Evolutionary conservation across 2,888 invertebrate genomes (phyloP), one percentile per base, ranked within the genome.

Genomic region (Andrena flavipes): DNA sequence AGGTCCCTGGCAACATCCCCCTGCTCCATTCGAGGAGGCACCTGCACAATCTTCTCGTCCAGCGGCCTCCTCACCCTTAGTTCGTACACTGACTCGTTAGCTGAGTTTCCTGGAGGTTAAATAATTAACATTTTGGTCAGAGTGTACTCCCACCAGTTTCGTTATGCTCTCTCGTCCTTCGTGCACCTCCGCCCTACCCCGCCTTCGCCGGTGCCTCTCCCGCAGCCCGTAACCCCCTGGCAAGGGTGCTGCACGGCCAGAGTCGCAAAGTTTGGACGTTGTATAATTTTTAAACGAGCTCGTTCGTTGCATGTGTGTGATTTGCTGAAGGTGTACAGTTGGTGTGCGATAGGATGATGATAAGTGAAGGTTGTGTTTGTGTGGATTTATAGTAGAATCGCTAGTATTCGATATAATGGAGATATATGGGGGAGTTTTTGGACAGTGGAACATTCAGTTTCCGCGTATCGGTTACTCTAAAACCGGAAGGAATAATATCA

Each of bases 61-160:
- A 56, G 23, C 48, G 42, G 68, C 65, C 62, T 35, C 48, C 49
- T 7, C 6, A 49, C 51, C 71, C 77, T 68, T 77, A 60, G 84
- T 83, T 76, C 74, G 83, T 85, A 89, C 86, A 89, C 87, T 76
- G 86, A 88, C 90, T 91, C 91, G 90, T 91, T 92, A 91, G 89
- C 89, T 86, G 84, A 88, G 88, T 89, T 91, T 89, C 89, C 91
- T 84, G 91, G 90, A 91, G 90, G 91, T 92, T 91, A 89, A 92
- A 92, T 92, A 93, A 93, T 92, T 91, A 92, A 92, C 91, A 92
- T 93, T 92, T 92, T 89, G 92, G 92, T 90, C 87, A 89, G 90
- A 91, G 90, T 90, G 87, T 86, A 87, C 88, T 86, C 84, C 79
- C 86, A 76, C 82, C 76, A 80, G 77, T 82, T 86, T 84, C 84